Conservation (phyloP, 2,113 vertebrate genomes). For the Microtus pennsylvanicus region DNA sequence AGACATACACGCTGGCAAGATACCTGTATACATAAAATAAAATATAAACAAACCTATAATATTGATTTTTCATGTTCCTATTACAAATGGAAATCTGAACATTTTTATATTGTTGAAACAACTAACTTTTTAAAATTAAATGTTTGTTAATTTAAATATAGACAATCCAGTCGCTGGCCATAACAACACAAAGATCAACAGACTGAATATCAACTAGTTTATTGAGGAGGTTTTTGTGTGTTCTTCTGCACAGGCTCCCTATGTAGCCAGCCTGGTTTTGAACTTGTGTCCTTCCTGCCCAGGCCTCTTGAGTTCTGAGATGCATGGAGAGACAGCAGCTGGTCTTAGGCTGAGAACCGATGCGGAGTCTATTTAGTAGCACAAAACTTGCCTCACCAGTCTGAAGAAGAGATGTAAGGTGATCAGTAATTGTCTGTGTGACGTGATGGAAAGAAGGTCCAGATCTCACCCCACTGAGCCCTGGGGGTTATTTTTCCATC, state of each 20-base stretch:
- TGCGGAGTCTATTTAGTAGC: background rate
- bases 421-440: background rate
- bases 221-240: background rate
- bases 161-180: background rate
- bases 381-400: background rate
- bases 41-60: background rate
- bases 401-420: background rate
- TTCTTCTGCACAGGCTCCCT: background rate
- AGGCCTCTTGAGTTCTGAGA: background rate
- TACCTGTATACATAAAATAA: background rate
- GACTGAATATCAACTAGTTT: background rate
- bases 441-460: background rate
- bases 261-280: background rate
- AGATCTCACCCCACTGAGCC: background rate
- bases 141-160: constrained; percentile 18
- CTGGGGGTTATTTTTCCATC: background rate
- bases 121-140: constrained; percentile 17
- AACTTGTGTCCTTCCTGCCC: background rate
- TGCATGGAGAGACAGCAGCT: background rate
- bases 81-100: background rate
- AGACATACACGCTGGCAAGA: background rate
- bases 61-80: background rate
- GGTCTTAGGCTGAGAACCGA: background rate
- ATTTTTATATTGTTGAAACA: constrained; percentile 3
- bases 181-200: background rate